A percentile compares a stretch with the other conserved stretches of the same genome.
These are phyloP conservation scores for Pollachius pollachius DNA, from an alignment of 2,113 vertebrate species.

Conservation along the genomic window DNA sequence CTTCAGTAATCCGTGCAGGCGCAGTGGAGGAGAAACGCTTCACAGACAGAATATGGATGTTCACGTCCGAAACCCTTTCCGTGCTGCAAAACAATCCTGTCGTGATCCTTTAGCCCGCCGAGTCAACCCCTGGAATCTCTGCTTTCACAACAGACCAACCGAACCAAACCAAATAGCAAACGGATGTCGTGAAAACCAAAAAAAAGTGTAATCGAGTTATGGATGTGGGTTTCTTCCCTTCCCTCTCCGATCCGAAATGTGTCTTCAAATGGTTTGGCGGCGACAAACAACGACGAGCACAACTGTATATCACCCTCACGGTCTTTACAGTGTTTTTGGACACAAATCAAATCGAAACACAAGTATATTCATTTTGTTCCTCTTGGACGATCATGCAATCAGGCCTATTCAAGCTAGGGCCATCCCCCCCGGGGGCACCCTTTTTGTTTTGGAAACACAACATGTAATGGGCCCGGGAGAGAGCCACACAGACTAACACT, in stretches of 20 bases:
- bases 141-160: conserved; percentile 45
- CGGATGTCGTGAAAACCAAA: conserved; percentile 13
- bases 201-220: conserved; percentile 10
- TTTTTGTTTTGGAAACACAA: too few relatives aligned
- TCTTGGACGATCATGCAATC: too few relatives aligned
- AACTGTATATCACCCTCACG: too few relatives aligned
- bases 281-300: neutral
- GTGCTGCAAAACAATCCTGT: conserved; percentile 55
- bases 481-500: conserved; percentile 27
- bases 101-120: conserved; percentile 53
- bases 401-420: too few relatives aligned
- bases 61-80: conserved; percentile 31
- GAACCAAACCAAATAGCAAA: conserved; percentile 40
- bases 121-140: conserved; percentile 66
- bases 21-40: conserved; percentile 6
- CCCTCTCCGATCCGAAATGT: conserved; percentile 8
- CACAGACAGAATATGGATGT: conserved; percentile 32
- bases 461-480: too few relatives aligned
- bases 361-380: too few relatives aligned
- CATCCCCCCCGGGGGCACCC: too few relatives aligned
- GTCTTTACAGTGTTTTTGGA: too few relatives aligned
- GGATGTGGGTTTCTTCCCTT: conserved; percentile 2
- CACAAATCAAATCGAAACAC: too few relatives aligned
- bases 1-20: conserved; percentile 6
- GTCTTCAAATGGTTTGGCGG: neutral